Evolutionary conservation across 2,113 vertebrate species (phyloP), one percentile per base, ranked within the genome.

Genomic region (Stictonetta naevosa): DNA sequence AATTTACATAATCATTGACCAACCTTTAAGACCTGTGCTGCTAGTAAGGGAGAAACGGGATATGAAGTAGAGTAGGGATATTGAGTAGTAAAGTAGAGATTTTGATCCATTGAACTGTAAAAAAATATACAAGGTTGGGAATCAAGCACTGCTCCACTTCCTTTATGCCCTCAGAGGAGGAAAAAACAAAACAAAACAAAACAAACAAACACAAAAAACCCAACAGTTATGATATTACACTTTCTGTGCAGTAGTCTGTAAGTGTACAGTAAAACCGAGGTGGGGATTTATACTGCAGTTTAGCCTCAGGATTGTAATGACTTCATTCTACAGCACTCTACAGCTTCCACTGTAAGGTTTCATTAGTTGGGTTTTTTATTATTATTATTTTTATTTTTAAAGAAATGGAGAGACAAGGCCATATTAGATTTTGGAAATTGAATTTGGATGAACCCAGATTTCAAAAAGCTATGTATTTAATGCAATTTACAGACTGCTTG

Each of bases 371-470:
- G 15, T 67, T 67, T 33, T 33, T 67, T 67, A 16, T 44, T 67
- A 40, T 40, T 40, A 40, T 28, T 40, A 29, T 64, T 48, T 42
- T 50, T 50, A 50, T 50, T 80, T 74, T 66, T 8, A n/a, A 73
- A 86, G n/a, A 80, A 94, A 69, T 50, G 15, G 44, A 50, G 66
- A 82, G 33, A 84, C 62, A 55, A 83, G 60, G 29, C 28, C 13
- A 10, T 90, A 94, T 92, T 95, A 90, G 58, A 83, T 95, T 96
- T 94, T 69, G 84, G 67, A 93, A 95, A 97, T 59, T 94, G 36
- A 95, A 83, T 96, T 94, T 95, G 75, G 63, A 72, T 83, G 87
- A 85, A 73, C 14, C 34, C 26, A 85, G 81, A 69, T 92, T 96
- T 92, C 88, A 85, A 90, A 95, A 94, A 94, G 87, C 92, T 90